Evolutionary conservation across 30 jellyfish, hydroid and myxozoan species (phyloP).

Genomic region (Aurelia aurita): DNA sequence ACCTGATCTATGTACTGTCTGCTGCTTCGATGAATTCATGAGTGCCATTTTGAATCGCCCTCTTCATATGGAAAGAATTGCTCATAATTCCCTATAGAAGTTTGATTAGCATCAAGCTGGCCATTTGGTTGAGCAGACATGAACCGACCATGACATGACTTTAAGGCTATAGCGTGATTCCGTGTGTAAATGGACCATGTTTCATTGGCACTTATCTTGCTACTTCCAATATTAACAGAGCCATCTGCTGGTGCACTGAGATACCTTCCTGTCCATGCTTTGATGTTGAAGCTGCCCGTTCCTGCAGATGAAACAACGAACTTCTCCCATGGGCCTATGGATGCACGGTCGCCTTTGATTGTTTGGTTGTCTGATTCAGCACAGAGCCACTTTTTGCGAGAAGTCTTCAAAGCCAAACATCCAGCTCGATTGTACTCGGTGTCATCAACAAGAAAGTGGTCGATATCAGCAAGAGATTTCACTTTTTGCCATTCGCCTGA

Average conservation of each 20-base stretch:
- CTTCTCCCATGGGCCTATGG: constrained; percentile 64
- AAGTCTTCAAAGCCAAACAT: constrained; percentile 51
- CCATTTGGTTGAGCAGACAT: constrained; percentile 58
- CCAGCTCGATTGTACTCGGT: constrained; percentile 48
- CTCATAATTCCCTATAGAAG: constrained; percentile 28
- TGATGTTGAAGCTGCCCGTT: constrained; percentile 26
- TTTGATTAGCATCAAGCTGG: constrained; percentile 18
- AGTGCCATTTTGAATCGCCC: constrained; percentile 5
- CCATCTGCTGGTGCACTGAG: constrained; percentile 42
- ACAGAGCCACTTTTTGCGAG: constrained; percentile 54
- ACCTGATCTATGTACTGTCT: no score
- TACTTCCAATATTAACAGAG: constrained; percentile 24
- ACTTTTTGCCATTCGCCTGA: constrained; percentile 55
- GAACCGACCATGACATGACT: constrained; percentile 48
- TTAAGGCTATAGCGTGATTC: constrained; percentile 49
- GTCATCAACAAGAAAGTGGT: constrained; percentile 65
- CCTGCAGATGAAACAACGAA: constrained; percentile 9
- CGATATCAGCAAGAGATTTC: constrained; percentile 34
- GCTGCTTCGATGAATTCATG: no score
- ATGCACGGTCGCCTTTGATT: constrained; percentile 40
- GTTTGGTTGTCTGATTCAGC: constrained; percentile 59
- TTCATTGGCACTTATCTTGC: constrained; percentile 30
- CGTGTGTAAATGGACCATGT: constrained; percentile 44
- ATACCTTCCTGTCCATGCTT: constrained; percentile 58
- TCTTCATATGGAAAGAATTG: constrained; percentile 48